A percentile compares a stretch with the other conserved stretches of the same genome.
These are phyloP conservation scores for Macrobrachium nipponense DNA, from an alignment of 1,140 invertebrate genomes.

Conservation along the genomic window DNA sequence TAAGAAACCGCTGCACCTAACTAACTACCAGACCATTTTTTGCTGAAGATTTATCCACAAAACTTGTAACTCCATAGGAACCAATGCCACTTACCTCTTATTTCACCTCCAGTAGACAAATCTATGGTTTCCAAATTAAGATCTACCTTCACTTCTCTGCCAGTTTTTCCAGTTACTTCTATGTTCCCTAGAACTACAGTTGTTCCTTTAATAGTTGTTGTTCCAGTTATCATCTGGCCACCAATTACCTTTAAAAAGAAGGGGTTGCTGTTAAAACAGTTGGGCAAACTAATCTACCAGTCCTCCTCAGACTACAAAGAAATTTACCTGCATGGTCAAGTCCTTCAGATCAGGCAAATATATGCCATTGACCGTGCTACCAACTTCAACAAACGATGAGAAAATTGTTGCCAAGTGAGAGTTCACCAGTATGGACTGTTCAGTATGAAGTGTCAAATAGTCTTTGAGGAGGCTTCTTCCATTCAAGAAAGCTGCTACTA, in stretches of 20 bases:
- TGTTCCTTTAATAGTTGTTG: neutral
- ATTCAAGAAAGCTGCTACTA: conserved; percentile 1
- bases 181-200: neutral
- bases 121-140: neutral
- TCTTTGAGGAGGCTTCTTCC: neutral
- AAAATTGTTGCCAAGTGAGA: neutral
- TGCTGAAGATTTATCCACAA: too few relatives aligned
- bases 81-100: conserved; percentile 3
- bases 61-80: too few relatives aligned
- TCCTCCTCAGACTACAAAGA: neutral
- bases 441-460: conserved; percentile 20
- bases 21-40: neutral
- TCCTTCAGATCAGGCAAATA: conserved; percentile 2
- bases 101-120: neutral
- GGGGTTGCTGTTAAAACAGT: neutral
- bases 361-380: neutral
- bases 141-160: neutral
- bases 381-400: conserved; percentile 14
- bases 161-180: neutral
- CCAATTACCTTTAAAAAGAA: neutral
- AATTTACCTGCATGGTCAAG: too few relatives aligned
- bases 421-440: neutral
- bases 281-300: neutral
- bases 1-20: neutral
- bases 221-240: conserved; percentile 5